A percentile compares a stretch with the other conserved stretches of the same genome.
Conservation (phyloP, 53 echinoderm and acorn worm genomes). For the Antedon mediterranea region DNA sequence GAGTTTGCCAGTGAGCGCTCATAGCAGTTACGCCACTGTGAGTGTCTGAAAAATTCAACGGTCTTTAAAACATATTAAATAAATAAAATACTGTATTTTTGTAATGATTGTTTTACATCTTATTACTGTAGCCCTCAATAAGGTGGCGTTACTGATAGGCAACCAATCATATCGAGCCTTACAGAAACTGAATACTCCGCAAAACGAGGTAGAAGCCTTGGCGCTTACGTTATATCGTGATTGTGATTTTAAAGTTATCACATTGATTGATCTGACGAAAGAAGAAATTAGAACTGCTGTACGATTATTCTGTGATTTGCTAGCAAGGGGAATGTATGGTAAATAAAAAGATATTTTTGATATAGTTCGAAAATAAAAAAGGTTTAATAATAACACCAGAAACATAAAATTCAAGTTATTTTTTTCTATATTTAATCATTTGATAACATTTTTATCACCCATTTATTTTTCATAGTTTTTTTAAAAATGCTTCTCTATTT, state of each 20-base stretch:
- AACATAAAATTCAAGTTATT: too few relatives aligned
- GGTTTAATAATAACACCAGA: too few relatives aligned
- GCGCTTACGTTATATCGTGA: slow-evolving; percentile 16
- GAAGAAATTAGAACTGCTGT: slow-evolving; percentile 65
- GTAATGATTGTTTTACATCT: background rate
- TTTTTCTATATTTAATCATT: too few relatives aligned
- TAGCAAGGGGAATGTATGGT: slow-evolving; percentile 71
- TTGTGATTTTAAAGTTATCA: slow-evolving; percentile 56
- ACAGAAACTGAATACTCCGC: slow-evolving; percentile 31
- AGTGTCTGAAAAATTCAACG: too few relatives aligned
- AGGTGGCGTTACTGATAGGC: slow-evolving; percentile 83
- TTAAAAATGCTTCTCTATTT: too few relatives aligned
- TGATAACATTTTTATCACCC: too few relatives aligned
- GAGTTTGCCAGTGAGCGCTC: too few relatives aligned
- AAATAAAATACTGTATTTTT: too few relatives aligned
- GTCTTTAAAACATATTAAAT: too few relatives aligned
- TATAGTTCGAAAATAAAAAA: too few relatives aligned
- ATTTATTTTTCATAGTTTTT: too few relatives aligned
- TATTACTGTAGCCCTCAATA: slow-evolving; percentile 53
- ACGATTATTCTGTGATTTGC: slow-evolving; percentile 50
- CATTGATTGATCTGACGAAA: slow-evolving; percentile 47
- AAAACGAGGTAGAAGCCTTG: slow-evolving; percentile 41
- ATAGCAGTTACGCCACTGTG: too few relatives aligned
- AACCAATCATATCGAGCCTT: slow-evolving; percentile 55
- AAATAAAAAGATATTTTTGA: background rate